Conservation (phyloP, 2,888 invertebrate genomes). For the Oxyteleia sp. region DNA sequence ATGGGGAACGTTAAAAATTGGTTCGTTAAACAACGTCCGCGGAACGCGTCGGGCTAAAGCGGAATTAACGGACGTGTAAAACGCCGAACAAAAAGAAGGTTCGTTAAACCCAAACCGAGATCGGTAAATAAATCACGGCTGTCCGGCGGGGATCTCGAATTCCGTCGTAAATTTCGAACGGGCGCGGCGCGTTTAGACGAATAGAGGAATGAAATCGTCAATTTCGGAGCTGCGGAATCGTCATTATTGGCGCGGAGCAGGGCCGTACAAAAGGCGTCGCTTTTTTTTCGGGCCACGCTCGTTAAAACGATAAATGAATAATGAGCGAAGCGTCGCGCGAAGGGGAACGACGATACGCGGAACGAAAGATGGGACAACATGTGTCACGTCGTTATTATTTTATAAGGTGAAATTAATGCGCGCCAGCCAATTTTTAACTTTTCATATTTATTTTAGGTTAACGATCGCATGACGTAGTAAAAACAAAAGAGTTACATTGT, state of each 20-base stretch:
- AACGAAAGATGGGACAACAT: conserved; percentile 20
- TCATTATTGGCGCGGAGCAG: conserved; percentile 72
- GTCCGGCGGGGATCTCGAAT: conserved; percentile 57
- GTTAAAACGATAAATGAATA: conserved; percentile 87
- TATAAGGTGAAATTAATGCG: no score
- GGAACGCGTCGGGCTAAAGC: conserved; percentile 26
- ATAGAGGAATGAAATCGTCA: conserved; percentile 57
- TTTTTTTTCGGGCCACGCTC: conserved; percentile 83
- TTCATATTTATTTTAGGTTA: no score
- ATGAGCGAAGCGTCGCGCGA: conserved; percentile 81
- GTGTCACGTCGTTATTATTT: conserved; percentile 10
- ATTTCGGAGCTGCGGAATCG: conserved; percentile 66
- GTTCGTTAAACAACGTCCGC: conserved; percentile 54
- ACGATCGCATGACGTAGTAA: no score
- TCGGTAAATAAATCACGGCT: conserved; percentile 63
- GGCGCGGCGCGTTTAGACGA: conserved; percentile 37
- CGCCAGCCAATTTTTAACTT: no score
- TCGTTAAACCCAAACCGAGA: conserved; percentile 53
- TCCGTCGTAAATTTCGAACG: conserved; percentile 56
- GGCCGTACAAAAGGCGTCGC: conserved; percentile 41
- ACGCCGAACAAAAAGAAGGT: conserved; percentile 36
- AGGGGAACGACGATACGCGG: conserved; percentile 18
- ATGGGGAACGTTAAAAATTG: conserved; percentile 34
- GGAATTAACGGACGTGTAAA: conserved; percentile 57
- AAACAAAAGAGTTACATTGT: no score